phyloP scores from a whole-genome alignment of 2,113 vertebrate genomes.

The Dasyornis broadbenti region DNA sequence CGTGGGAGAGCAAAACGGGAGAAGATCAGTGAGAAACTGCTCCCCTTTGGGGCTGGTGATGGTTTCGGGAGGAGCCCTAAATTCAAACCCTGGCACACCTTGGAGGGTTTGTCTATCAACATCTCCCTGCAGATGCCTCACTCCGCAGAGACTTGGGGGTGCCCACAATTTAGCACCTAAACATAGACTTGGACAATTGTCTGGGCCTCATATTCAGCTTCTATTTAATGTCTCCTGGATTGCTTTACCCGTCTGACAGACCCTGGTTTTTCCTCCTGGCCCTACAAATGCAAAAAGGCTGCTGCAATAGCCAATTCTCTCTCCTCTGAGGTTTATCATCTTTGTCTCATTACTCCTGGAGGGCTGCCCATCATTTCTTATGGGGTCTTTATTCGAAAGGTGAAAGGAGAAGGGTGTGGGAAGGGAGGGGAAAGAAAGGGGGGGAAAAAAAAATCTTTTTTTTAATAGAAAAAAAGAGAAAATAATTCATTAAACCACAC shows the following conservation, averaged over 20 bases:
- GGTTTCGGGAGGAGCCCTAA: neutral
- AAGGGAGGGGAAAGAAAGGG: neutral
- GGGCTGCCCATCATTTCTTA: conserved; percentile 49
- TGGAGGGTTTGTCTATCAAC: neutral
- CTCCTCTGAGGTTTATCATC: conserved; percentile 47
- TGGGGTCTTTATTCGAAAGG: conserved; percentile 37
- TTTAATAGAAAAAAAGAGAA: conserved; percentile 32
- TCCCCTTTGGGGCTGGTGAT: neutral
- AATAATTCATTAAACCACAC: conserved; percentile 11
- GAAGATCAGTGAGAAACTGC: neutral
- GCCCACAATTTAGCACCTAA: neutral
- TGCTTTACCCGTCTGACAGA: neutral
- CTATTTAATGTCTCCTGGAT: neutral
- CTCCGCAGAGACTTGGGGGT: neutral
- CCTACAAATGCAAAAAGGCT: neutral
- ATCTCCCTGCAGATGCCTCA: neutral
- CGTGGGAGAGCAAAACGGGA: neutral
- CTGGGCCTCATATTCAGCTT: neutral
- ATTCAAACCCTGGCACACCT: neutral
- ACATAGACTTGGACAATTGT: fast-evolving
- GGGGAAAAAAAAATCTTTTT: conserved; percentile 22
- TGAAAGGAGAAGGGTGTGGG: neutral
- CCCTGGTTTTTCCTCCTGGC: conserved; percentile 20
- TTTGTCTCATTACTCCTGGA: conserved; percentile 51
- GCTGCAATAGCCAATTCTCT: neutral